Conservation (phyloP, 2,888 invertebrate genomes). For the Aporophyla nigra region DNA sequence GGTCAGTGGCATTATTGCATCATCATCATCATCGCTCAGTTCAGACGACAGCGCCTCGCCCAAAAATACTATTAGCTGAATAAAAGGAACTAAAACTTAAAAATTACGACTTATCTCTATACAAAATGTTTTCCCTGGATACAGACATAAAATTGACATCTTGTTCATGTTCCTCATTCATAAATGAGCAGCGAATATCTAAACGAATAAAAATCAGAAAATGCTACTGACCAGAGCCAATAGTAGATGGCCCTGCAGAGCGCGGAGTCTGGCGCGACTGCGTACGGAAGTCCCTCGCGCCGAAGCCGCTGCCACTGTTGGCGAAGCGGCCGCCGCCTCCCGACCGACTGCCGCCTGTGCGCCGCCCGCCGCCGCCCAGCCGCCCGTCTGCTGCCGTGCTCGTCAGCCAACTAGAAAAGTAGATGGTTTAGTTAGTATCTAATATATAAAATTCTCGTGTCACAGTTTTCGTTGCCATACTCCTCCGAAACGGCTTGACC, state of each 20-base stretch:
- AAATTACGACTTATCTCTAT: background rate
- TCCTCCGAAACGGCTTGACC: no score
- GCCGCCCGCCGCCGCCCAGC: constrained; percentile 92
- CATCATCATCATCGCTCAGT: background rate
- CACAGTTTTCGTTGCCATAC: no score
- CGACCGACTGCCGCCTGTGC: constrained; percentile 90
- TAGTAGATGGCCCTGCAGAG: constrained; percentile 83
- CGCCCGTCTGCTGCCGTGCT: constrained; percentile 94
- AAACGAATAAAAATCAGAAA: background rate
- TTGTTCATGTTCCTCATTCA: background rate
- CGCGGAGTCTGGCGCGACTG: constrained; percentile 83
- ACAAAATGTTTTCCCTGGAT: background rate
- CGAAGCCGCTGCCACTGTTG: constrained; percentile 79
- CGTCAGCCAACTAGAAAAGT: constrained; percentile 83
- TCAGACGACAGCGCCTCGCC: no score
- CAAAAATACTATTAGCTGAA: background rate
- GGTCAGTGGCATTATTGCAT: background rate
- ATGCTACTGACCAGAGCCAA: constrained; percentile 77
- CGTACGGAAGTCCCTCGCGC: constrained; percentile 88
- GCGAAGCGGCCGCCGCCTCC: constrained; percentile 83
- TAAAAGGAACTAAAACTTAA: background rate
- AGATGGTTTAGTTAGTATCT: constrained; percentile 4
- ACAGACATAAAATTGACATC: background rate
- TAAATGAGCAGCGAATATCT: background rate
- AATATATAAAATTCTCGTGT: background rate